Percentiles rank a stretch among this genome's conserved stretches.
Evolutionary conservation across 2,113 vertebrate genomes (phyloP).

Genomic region (Setophaga petechia): DNA sequence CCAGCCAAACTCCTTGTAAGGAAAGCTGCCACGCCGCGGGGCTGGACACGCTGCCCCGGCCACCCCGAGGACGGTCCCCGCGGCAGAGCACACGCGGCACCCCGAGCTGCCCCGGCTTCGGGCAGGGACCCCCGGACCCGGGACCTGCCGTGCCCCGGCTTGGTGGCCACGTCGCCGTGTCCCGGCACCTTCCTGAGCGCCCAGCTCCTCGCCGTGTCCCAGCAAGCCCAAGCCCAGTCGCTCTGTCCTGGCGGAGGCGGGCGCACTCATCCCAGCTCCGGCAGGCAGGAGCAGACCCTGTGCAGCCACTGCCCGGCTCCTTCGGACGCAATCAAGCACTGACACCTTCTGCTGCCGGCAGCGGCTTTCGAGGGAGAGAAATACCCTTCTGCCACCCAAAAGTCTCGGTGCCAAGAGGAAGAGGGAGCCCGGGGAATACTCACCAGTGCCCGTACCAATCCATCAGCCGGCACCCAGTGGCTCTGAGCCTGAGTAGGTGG

Average conservation of each 20-base stretch:
- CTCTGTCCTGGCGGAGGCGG: not conserved
- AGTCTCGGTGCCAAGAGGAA: not conserved
- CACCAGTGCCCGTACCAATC: slow-evolving; percentile 2
- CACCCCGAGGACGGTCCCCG: not conserved
- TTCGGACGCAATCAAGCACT: accelerated
- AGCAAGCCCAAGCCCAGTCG: not conserved
- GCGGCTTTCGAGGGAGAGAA: not conserved
- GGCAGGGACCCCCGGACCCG: not conserved
- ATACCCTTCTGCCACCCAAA: not conserved
- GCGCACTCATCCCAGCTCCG: not conserved
- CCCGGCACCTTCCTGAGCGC: not conserved
- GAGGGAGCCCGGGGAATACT: not conserved
- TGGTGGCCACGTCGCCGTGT: accelerated
- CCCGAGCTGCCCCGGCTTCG: not conserved
- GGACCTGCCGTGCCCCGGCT: accelerated
- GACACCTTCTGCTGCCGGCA: not conserved
- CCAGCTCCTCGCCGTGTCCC: not conserved
- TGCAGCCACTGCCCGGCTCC: not conserved
- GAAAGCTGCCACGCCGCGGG: slow-evolving; percentile 52
- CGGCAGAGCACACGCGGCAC: not conserved
- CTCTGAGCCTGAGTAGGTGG: slow-evolving; percentile 20
- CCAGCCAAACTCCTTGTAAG: slow-evolving; percentile 78
- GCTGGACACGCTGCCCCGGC: slow-evolving; percentile 23
- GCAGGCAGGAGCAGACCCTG: not conserved
- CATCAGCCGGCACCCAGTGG: slow-evolving; percentile 6